phyloP scores from a whole-genome alignment of 2,113 vertebrate genomes.

The Cinclus mexicanus region DNA sequence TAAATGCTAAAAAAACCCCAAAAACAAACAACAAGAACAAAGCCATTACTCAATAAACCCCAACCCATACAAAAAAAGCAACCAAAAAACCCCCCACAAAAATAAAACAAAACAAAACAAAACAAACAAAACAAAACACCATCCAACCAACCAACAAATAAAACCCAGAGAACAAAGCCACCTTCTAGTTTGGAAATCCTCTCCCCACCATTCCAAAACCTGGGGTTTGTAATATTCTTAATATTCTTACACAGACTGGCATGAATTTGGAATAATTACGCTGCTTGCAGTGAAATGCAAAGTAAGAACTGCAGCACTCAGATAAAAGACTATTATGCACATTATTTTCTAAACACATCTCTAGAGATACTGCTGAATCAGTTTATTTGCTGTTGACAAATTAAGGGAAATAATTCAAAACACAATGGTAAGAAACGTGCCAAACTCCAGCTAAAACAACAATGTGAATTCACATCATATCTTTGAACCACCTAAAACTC shows the following conservation, averaged over 20 bases:
- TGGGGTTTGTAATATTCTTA: background rate
- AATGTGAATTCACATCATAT: background rate
- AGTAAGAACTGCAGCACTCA: background rate
- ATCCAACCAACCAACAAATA: background rate
- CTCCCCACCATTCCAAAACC: background rate
- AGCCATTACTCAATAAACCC: background rate
- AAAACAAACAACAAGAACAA: background rate
- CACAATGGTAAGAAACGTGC: background rate
- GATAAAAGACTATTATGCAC: background rate
- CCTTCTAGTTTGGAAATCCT: background rate
- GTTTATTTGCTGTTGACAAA: background rate
- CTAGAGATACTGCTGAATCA: background rate
- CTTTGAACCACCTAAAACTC: background rate
- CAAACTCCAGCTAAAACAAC: background rate
- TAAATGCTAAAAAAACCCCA: background rate
- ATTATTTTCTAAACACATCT: background rate
- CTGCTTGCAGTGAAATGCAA: background rate
- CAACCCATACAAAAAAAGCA: background rate
- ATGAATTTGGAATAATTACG: background rate
- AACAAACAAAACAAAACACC: background rate
- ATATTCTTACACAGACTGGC: background rate
- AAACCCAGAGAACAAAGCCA: background rate
- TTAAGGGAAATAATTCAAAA: background rate
- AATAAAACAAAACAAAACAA: background rate
- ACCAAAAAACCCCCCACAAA: too few species aligned